Percentiles rank a stretch among this genome's conserved stretches.
Conservation (phyloP, 64 coral and sea anemone species). For the Actinia equina region DNA sequence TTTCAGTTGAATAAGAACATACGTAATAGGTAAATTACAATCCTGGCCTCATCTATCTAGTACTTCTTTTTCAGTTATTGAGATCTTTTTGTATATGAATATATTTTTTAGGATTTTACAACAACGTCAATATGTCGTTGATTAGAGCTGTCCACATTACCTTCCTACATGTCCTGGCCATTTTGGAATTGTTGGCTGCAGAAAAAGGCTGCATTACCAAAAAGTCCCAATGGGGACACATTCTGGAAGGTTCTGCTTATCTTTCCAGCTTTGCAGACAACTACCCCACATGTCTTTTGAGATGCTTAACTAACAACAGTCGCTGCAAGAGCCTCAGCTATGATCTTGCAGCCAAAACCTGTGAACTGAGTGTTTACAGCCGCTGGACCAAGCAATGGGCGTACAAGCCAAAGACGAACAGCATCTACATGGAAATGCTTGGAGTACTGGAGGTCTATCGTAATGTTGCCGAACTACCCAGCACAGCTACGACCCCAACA, state of each 20-base stretch:
- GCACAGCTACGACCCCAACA: neutral
- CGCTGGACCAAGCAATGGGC: neutral
- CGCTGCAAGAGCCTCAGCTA: constrained; percentile 8
- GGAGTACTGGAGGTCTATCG: neutral
- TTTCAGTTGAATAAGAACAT: too few relatives aligned
- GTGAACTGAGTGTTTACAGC: constrained; percentile 2
- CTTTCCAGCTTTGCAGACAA: neutral
- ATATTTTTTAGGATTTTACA: too few relatives aligned
- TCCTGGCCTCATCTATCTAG: too few relatives aligned
- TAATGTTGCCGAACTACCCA: neutral
- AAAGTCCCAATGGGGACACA: neutral
- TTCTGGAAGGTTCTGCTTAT: neutral
- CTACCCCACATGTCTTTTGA: neutral
- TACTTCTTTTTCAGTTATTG: too few relatives aligned
- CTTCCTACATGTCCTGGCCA: neutral
- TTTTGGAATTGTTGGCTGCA: neutral
- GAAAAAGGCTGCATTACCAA: neutral
- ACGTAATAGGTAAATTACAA: too few relatives aligned
- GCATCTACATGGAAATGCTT: constrained; percentile 21
- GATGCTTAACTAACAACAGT: neutral
- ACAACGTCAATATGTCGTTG: too few relatives aligned
- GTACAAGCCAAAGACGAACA: neutral
- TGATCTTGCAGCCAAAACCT: neutral
- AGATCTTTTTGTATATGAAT: too few relatives aligned
- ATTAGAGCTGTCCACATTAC: too few relatives aligned